phyloP scores from a whole-genome alignment of 2,797 vertebrate genomes.

The Oreochromis grahami region DNA sequence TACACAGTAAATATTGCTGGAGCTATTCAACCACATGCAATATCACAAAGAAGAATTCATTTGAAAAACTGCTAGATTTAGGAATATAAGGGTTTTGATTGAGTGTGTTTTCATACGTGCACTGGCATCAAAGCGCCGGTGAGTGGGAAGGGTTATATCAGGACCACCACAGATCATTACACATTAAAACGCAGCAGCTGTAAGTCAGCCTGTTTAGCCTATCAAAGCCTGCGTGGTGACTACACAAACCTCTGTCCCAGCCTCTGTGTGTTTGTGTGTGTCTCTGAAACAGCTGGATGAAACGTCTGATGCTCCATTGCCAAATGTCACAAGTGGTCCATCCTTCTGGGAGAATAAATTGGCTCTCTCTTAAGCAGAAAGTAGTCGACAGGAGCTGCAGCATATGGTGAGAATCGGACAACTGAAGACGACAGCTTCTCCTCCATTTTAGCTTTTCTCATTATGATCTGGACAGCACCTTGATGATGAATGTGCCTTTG shows the following conservation, averaged over 20 bases:
- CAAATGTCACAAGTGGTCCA: constrained; percentile 73
- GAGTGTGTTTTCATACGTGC: background rate
- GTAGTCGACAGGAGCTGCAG: constrained; percentile 51
- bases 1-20: constrained; percentile 44
- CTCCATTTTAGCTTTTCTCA: constrained; percentile 59
- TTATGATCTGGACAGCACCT: constrained; percentile 59
- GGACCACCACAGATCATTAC: constrained; percentile 18
- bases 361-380: constrained; percentile 62
- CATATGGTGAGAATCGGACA: constrained; percentile 61
- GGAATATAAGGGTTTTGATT: constrained; percentile 9
- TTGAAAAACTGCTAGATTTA: constrained; percentile 16
- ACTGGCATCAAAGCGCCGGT: background rate
- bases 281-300: constrained; percentile 65
- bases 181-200: constrained; percentile 27
- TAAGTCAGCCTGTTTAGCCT: constrained; percentile 30
- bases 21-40: constrained; percentile 29
- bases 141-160: background rate
- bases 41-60: constrained; percentile 27
- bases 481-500: constrained; percentile 64
- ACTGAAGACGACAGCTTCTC: constrained; percentile 54
- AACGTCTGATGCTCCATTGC: constrained; percentile 54
- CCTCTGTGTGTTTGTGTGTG: background rate
- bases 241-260: background rate
- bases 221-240: constrained; percentile 16
- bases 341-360: constrained; percentile 73